phyloP scores from a whole-genome alignment of 2,113 vertebrate species.

The Semicossyphus pulcher region DNA sequence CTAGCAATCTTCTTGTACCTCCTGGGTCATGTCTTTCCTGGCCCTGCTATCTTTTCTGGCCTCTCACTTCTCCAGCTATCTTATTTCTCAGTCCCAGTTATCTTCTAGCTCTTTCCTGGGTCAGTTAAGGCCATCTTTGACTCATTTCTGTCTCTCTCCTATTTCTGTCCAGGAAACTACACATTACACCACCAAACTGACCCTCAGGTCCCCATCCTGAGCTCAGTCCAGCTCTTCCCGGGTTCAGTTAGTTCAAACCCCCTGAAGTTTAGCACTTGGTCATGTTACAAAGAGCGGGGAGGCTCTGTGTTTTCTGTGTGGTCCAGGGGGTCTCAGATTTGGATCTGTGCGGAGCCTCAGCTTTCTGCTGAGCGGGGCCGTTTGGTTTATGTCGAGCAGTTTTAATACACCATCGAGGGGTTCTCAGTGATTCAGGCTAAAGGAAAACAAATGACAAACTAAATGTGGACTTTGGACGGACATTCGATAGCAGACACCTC shows the following conservation, averaged over 20 bases:
- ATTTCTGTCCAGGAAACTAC: no score
- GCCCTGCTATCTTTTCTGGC: no score
- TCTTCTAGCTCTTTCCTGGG: neutral
- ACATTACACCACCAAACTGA: neutral
- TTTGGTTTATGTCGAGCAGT: neutral
- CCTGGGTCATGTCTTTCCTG: no score
- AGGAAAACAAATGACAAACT: constrained; percentile 44
- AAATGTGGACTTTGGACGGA: constrained; percentile 16
- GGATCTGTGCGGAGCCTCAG: neutral
- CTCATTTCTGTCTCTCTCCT: neutral
- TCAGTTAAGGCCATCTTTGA: neutral
- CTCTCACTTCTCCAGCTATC: no score
- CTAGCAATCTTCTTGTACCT: no score
- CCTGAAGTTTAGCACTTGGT: constrained; percentile 21
- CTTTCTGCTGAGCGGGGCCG: constrained; percentile 17
- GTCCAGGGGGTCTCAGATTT: constrained; percentile 25
- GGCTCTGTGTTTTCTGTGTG: constrained; percentile 7
- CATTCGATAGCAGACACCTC: no score
- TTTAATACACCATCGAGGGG: constrained; percentile 35
- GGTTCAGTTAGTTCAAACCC: constrained; percentile 44
- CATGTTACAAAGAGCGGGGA: neutral
- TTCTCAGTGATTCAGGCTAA: constrained; percentile 18
- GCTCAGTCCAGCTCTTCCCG: neutral
- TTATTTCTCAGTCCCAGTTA: no score
- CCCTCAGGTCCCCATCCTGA: neutral